Base-by-base conservation (phyloP, 1,140 invertebrate genomes). In the Brachionus koreanus region DNA sequence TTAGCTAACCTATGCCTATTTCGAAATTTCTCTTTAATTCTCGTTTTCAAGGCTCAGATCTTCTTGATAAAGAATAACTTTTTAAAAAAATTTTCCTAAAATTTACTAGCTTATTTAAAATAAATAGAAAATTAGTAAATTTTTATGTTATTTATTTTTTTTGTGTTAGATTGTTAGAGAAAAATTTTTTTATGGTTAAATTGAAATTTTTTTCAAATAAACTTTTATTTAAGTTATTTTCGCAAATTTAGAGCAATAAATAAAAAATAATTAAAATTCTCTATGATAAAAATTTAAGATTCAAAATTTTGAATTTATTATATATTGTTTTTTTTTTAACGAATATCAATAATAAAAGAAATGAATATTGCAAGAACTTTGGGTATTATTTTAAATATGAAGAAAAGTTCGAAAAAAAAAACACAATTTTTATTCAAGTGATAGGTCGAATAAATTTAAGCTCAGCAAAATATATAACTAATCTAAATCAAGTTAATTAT, bases 221-320 rank as follows among this genome's bases (percentile, higher is more conserved):
- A n/a, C n/a, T n/a, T n/a, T 67, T 35, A 35, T 35, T 33, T 39
- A 35, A 29, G 13, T 29, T 35, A 33, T 67, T 5, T 29, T 33
- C n/a, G 13, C 33, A n/a, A 35, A 35, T 2, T 35, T 29, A 10
- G 5, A n/a, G 63, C 29, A 33, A 29, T 29, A 13, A 10, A 19
- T 25, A n/a, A n/a, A 3, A 23, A 23, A n/a, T 29, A 65, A 10
- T 12, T 46, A 13, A 13, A 16, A 4, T n/a, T 49, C 16, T 49
- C 5, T 3, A 49, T n/a, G 13, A 16, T 3, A 49, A 49, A n/a
- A 13, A 49, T 13, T 49, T 12, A 49, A 67, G 29, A 35, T 35
- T 67, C n/a, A 33, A 57, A 67, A 67, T 67, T 67, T 67, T 67
- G 63, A 67, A 67, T 67, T 67, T 29, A 67, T 67, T 67, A 76